Percentiles rank a stretch among this genome's conserved stretches.
Conservation (phyloP, 2,797 vertebrate genomes). For the Pseudocheirus occidentalis region DNA sequence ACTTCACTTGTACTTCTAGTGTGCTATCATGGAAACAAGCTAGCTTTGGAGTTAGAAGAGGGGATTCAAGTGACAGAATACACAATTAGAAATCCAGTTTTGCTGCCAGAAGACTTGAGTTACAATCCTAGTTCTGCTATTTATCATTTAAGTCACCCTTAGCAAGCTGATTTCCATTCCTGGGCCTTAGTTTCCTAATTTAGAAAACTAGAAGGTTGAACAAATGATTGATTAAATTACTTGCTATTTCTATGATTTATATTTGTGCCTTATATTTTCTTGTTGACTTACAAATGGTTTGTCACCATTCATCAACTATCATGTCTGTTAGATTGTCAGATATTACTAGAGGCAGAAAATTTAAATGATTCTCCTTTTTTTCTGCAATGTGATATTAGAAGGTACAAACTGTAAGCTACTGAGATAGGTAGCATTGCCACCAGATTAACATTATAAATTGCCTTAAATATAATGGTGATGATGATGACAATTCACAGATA, state of each 20-base stretch:
- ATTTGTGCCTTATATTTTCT: background rate
- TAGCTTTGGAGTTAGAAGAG: background rate
- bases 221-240: background rate
- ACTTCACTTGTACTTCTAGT: background rate
- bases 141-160: background rate
- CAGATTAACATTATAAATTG: background rate
- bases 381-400: background rate
- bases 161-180: background rate
- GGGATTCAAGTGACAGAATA: background rate
- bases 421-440: background rate
- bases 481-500: background rate
- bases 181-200: background rate
- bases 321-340: background rate
- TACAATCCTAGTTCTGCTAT: background rate
- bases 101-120: background rate
- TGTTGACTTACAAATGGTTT: background rate
- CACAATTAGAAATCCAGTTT: background rate
- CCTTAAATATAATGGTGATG: background rate
- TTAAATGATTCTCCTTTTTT: background rate
- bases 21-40: background rate
- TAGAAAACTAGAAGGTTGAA: background rate
- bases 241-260: background rate
- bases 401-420: background rate
- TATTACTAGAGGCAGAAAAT: background rate
- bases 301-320: background rate